These are phyloP conservation scores for Lamellibrachia satsuma DNA, from an alignment of 2,888 invertebrate species.

Conservation along the genomic window DNA sequence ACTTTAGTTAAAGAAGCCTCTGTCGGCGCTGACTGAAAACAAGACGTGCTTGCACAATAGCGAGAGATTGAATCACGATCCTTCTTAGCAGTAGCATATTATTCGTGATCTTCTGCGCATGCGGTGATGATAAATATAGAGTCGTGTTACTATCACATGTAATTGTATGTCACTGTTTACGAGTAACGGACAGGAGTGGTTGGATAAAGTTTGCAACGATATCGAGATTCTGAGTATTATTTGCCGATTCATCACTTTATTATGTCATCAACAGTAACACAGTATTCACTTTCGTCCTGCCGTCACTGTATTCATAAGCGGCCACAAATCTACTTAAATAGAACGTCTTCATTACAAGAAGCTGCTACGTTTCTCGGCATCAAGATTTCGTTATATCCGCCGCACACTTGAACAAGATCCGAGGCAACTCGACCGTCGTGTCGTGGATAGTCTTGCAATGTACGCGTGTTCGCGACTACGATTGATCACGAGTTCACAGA, in stretches of 20 bases:
- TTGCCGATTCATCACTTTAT: neutral
- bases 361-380: too few species aligned
- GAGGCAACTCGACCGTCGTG: too few species aligned
- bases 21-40: neutral
- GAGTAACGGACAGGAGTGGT: neutral
- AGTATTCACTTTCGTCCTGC: neutral
- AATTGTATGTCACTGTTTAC: neutral
- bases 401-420: too few species aligned
- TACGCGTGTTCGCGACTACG: too few species aligned
- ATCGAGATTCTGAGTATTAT: neutral
- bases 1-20: neutral
- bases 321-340: neutral
- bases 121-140: conserved; percentile 2
- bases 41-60: neutral
- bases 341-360: neutral
- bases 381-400: too few species aligned
- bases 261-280: neutral
- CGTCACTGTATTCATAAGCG: neutral
- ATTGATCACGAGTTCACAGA: too few species aligned
- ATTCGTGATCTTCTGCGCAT: neutral
- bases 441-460: too few species aligned
- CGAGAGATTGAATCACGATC: neutral
- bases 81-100: neutral
- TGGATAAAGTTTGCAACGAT: neutral
- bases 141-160: neutral